Evolutionary conservation across 2,888 invertebrate genomes (phyloP), one percentile per base, ranked within the genome.

Genomic region (Spisula solida): DNA sequence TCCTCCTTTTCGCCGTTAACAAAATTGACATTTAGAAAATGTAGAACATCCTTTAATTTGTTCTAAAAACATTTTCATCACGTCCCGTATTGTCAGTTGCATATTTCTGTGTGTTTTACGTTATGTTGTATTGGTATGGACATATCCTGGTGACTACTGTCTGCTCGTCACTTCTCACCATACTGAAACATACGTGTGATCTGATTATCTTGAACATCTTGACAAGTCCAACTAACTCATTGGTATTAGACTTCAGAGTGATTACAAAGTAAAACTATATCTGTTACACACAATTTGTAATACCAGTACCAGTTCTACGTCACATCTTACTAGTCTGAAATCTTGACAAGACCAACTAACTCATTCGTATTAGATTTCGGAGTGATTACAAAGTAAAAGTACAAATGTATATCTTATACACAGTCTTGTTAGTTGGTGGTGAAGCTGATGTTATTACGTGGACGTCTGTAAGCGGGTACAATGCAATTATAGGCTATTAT

Each of bases 61-160:
- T 66, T 60, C 25, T 66, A 25, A 66, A n/a, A 66, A 25, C 60
- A 66, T 66, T 25, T 66, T 25, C 60, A 66, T 75, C 29, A 31
- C 2, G 75, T 75, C 75, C 75, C 75, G 75, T 75, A 75, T 75
- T 75, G 75, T 75, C 75, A 12, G 75, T 34, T 31, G 1, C 75
- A 18, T 34, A 34, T 31, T 75, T 2, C 34, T 34, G 8, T 31
- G 8, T 18, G 12, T 75, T 16, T 41, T 34, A 75, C 10, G 34
- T 8, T 75, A 31, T 31, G 31, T 18, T 1, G 18, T 18, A 75
- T 75, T 75, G 34, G 16, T 18, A 18, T 12, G 31, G 75, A 75
- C 75, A 75, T 18, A 75, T 75, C 29, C 75, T 75, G 75, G 75
- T 75, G 75, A 75, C 75, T 34, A 31, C 34, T 34, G 29, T 34